Evolutionary conservation across 2,113 vertebrate species (phyloP), one percentile per base, ranked within the genome.

Genomic region (Tamias sibiricus): DNA sequence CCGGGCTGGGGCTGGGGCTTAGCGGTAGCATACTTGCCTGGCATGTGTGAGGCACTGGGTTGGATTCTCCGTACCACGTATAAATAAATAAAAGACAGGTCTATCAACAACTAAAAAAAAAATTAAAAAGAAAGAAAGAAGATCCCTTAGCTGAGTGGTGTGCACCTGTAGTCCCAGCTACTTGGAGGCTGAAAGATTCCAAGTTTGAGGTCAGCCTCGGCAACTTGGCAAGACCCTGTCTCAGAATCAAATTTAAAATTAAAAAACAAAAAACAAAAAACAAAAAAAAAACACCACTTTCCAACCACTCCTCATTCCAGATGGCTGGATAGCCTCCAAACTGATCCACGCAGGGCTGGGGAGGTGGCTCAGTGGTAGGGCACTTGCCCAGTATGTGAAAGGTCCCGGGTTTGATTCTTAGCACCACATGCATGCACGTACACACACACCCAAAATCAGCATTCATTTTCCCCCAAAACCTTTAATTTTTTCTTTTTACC

Each of bases 401-500:
- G 44, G 17, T 26, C 26, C 40, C 49, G n/a, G 12, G 66, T 87
- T 79, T 42, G 7, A 79, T 72, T 13, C 66, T 16, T 14, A 81
- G 52, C 42, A 87, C 75, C 66, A 81, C 66, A 42, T 6, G 19
- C 22, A 59, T 49, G 47, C 24, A 49, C 44, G 1, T 11, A 80
- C 66, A 42, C 7, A 20, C 24, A 62, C 66, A 81, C 64, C 35
- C 6, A 19, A 47, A 49, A 86, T 68, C 54, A 59, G 64, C 79
- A 32, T 57, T 37, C 2, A n/a, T 47, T 90, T 81, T 16, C 1
- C 40, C 57, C 69, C 28, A 0, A 62, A 44, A 79, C 71, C 49
- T 95, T 94, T 82, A 47, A 79, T 89, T 95, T 88, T 96, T 66
- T 64, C 13, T 84, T 85, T 93, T 90, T 85, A 90, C 92, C 72